Percentiles rank a stretch among this genome's conserved stretches.
phyloP scores from a whole-genome alignment of 2,888 invertebrate species.

The Archips xylosteana region DNA sequence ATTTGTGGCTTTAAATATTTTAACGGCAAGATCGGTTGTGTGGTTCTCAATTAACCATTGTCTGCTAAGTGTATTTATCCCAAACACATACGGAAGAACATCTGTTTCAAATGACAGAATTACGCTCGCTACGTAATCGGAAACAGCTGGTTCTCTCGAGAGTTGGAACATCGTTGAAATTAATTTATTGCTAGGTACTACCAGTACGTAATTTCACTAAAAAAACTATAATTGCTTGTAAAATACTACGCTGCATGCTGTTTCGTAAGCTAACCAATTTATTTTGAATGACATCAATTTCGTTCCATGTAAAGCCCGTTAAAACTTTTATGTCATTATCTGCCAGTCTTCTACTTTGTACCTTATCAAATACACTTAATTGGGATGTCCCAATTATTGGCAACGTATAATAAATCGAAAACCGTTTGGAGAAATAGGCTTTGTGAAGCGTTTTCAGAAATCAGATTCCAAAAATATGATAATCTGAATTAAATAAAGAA shows the following conservation, averaged over 20 bases:
- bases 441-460: too few species aligned
- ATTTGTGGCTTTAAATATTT: not conserved
- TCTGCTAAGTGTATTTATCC: too few species aligned
- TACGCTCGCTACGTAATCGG: not conserved
- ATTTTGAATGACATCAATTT: conserved; percentile 10
- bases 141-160: conserved; percentile 7
- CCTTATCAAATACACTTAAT: conserved; percentile 13
- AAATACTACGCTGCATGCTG: not conserved
- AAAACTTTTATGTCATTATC: conserved; percentile 5
- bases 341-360: not conserved
- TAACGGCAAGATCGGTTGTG: too few species aligned
- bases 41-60: too few species aligned
- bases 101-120: too few species aligned
- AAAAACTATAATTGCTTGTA: conserved; percentile 7
- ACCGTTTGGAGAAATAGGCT: too few species aligned
- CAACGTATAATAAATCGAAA: too few species aligned
- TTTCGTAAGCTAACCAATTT: conserved; percentile 6
- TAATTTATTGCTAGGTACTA: conserved; percentile 1
- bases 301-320: conserved; percentile 10
- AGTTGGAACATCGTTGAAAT: conserved; percentile 11
- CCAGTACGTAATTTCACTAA: not conserved
- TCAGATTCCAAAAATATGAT: too few species aligned
- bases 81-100: too few species aligned
- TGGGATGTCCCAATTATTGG: too few species aligned
- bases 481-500: too few species aligned